A percentile compares a stretch with the other conserved stretches of the same genome.
Evolutionary conservation across 2,888 invertebrate species (phyloP).

Genomic region (Electrophaes corylata): DNA sequence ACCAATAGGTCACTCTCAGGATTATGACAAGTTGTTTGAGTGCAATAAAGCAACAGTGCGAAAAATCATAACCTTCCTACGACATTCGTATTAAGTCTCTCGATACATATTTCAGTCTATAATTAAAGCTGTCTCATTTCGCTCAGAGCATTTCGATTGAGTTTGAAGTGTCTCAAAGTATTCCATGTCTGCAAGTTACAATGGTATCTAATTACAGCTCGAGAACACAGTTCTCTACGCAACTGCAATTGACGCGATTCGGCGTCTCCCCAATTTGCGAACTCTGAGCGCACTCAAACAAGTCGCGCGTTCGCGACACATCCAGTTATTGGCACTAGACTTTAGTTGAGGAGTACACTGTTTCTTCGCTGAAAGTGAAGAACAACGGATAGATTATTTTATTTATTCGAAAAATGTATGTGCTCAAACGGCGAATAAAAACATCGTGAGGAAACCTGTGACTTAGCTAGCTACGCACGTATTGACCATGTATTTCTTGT

Average conservation of each 20-base stretch:
- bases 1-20: not conserved
- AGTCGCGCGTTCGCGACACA: slow-evolving; percentile 6
- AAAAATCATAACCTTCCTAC: not conserved
- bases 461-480: no score
- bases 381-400: not conserved
- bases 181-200: not conserved
- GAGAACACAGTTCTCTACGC: slow-evolving; percentile 3
- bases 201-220: slow-evolving; percentile 3
- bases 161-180: not conserved
- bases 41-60: not conserved
- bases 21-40: not conserved
- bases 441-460: no score
- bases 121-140: not conserved
- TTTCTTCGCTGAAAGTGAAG: not conserved
- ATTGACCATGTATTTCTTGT: no score
- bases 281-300: slow-evolving; percentile 3
- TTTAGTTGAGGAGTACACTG: not conserved
- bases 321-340: slow-evolving; percentile 10
- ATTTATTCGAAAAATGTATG: not conserved
- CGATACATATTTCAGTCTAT: not conserved
- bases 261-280: slow-evolving; percentile 18
- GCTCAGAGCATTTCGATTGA: not conserved
- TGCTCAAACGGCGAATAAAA: no score
- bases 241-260: slow-evolving; percentile 15
- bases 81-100: not conserved